Conservation (phyloP, 2,797 vertebrate genomes). For the Cynopterus sphinx region DNA sequence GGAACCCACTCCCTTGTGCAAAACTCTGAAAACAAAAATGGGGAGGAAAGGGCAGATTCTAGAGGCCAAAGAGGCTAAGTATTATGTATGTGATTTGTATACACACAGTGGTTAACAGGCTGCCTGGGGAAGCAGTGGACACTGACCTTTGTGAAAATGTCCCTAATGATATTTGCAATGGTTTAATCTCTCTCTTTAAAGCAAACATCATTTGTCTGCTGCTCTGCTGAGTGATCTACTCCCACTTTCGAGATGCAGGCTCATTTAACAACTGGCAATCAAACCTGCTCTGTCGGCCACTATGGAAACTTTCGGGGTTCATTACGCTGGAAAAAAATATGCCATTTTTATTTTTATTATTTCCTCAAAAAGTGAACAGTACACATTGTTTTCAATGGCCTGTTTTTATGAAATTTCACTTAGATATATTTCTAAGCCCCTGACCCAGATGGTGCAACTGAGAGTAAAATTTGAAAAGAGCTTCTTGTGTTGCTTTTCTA, state of each 20-base stretch:
- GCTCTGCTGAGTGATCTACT: constrained; percentile 71
- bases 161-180: constrained; percentile 63
- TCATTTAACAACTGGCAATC: constrained; percentile 84
- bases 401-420: constrained; percentile 76
- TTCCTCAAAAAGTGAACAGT: constrained; percentile 80
- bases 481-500: background rate
- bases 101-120: background rate
- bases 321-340: constrained; percentile 84
- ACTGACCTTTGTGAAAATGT: constrained; percentile 64
- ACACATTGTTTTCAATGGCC: constrained; percentile 79
- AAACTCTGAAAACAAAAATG: background rate
- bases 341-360: constrained; percentile 75
- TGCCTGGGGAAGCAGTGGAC: background rate
- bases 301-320: constrained; percentile 79
- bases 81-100: background rate
- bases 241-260: constrained; percentile 68
- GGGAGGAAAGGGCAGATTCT: constrained; percentile 11
- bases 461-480: constrained; percentile 6
- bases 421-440: constrained; percentile 77
- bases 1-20: background rate
- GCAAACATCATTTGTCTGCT: constrained; percentile 72
- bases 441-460: constrained; percentile 62
- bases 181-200: constrained; percentile 72
- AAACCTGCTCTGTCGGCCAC: constrained; percentile 74
- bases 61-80: background rate